Evolutionary conservation across 2,113 vertebrate species (phyloP).

Genomic region (Aspidoscelis tigris): DNA sequence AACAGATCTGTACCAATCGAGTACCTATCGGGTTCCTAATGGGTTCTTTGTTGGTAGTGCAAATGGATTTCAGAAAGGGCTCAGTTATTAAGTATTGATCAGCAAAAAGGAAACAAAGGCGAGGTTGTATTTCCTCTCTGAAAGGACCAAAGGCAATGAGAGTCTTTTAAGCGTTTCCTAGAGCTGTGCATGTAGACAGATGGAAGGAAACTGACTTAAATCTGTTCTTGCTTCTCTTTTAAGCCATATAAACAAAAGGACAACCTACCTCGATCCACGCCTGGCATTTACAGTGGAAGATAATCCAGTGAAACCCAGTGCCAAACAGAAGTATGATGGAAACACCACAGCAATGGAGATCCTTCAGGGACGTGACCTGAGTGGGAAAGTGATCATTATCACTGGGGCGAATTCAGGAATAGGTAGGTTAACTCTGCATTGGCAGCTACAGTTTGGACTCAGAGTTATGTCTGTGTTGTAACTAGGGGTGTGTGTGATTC

Average conservation of each 20-base stretch:
- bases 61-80: no score
- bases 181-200: neutral
- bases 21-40: no score
- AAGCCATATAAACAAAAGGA: constrained; percentile 97
- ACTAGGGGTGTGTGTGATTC: no score
- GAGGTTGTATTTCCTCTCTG: no score
- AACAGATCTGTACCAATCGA: no score
- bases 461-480: neutral
- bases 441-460: neutral
- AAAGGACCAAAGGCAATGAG: neutral
- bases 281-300: constrained; percentile 97
- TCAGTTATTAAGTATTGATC: no score
- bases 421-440: constrained; percentile 77
- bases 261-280: constrained; percentile 95
- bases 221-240: constrained; percentile 45
- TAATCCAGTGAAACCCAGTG: constrained; percentile 82
- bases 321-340: constrained; percentile 88
- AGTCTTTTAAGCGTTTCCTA: neutral
- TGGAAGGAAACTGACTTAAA: neutral
- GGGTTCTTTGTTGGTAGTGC: no score
- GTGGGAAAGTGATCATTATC: constrained; percentile 86
- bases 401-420: constrained; percentile 94
- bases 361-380: constrained; percentile 90
- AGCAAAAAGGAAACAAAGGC: no score
- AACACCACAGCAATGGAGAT: constrained; percentile 93